A percentile compares a stretch with the other conserved stretches of the same genome.
Evolutionary conservation across 2,888 invertebrate species (phyloP).

Genomic region (Pycnomerus fuliginosus): DNA sequence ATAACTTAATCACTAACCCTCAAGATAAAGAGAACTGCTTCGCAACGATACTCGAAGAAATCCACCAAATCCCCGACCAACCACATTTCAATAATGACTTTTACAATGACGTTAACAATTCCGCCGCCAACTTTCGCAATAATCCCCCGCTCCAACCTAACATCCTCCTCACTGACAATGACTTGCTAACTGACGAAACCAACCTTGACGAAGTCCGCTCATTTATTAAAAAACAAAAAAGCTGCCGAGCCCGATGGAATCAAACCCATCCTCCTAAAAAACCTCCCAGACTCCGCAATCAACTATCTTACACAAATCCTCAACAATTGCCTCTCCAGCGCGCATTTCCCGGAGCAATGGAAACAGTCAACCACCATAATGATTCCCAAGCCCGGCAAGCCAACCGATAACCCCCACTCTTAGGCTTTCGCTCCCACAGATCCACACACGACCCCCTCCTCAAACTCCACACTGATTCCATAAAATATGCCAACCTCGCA

Average conservation of each 20-base stretch:
- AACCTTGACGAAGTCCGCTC: no score
- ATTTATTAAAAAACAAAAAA: no score
- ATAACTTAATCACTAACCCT: neutral
- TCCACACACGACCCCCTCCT: slow-evolving; percentile 1
- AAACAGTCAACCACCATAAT: neutral
- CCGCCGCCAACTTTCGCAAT: no score
- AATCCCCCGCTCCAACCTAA: no score
- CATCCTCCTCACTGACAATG: no score
- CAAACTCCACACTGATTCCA: neutral
- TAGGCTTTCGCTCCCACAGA: slow-evolving; percentile 2
- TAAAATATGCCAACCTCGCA: neutral
- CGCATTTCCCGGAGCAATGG: neutral
- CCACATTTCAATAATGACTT: no score
- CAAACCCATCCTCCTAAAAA: no score
- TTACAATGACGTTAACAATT: no score
- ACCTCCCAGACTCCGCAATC: neutral
- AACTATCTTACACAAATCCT: neutral
- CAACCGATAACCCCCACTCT: slow-evolving; percentile 3
- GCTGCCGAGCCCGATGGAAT: no score
- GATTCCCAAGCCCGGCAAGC: slow-evolving; percentile 5
- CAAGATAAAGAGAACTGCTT: neutral
- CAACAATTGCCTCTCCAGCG: neutral
- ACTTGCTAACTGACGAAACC: no score
- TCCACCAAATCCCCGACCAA: neutral
- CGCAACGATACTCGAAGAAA: neutral